Percentiles rank a stretch among this genome's conserved stretches.
phyloP scores from a whole-genome alignment of 2,888 invertebrate genomes.

The Atethmia centrago region DNA sequence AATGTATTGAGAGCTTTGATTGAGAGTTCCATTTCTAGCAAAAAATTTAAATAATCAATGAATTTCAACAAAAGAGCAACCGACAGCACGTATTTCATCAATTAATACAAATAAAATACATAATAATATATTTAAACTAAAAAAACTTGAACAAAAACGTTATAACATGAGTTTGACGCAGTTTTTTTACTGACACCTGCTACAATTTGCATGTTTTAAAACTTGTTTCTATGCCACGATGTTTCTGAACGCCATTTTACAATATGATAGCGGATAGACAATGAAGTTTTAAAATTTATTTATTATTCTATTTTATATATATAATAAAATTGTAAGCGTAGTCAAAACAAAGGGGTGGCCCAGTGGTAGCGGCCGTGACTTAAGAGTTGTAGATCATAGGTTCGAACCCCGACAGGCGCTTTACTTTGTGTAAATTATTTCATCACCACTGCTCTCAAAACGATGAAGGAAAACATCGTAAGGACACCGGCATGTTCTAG shows the following conservation, averaged over 20 bases:
- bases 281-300: neutral
- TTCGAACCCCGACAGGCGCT: no score
- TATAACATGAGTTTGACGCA: constrained; percentile 8
- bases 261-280: constrained; percentile 11
- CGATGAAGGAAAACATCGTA: no score
- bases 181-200: constrained; percentile 43
- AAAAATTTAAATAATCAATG: constrained; percentile 10
- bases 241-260: constrained; percentile 17
- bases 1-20: neutral
- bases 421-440: no score
- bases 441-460: no score
- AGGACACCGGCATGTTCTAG: no score
- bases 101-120: constrained; percentile 24
- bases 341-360: no score
- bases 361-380: no score
- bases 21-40: neutral
- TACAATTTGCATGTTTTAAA: constrained; percentile 51
- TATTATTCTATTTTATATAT: no score
- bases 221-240: constrained; percentile 43
- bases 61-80: constrained; percentile 19
- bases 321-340: no score
- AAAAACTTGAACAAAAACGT: constrained; percentile 21
- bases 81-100: constrained; percentile 9
- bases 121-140: neutral
- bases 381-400: no score